Base-by-base conservation (phyloP, 2,797 vertebrate species). In the Falco rusticolus region DNA sequence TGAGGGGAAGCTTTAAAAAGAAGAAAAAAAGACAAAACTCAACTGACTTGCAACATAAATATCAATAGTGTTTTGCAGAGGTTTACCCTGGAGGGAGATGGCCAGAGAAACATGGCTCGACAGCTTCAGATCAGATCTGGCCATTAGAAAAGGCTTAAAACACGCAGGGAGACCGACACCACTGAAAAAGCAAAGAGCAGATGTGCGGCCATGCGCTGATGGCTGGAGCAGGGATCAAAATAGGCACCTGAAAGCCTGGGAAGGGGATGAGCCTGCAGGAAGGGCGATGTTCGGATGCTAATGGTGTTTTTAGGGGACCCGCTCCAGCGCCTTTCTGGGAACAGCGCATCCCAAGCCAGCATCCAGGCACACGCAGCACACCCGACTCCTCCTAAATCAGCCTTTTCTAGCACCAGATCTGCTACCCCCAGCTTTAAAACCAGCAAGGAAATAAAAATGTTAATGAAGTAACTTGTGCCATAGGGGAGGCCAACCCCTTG, bases 131-230 rank as follows among this genome's bases (percentile, higher is more conserved):
- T 25, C 14, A 29, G 54, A 59, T 31, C 33, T 31, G 24, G 37
- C 8, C 2, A 16, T 17, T 22, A 31, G 31, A 86, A 48, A 65
- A 61, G 26, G 43, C 5, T 72, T 53, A 57, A 71, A 53, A 57
- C 7, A 16, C 0, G 1, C 57, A 81, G 45, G 39, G 75, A 51
- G 25, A 29, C 25, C 54, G n/a, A 8, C 1, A 20, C 6, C 7
- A 5, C 15, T 10, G 15, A 39, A 57, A 87, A 19, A 59, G 47
- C 56, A n/a, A 56, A 56, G 54, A 31, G 81, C 53, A 81, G 61
- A 56, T 4, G 3, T 4, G 26, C 6, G 8, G 54, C 60, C 47
- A 8, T 6, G 6, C 1, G 11, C 37, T 1, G n/a, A 57, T 5
- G 61, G 77, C 34, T 66, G 43, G 26, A 59, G 20, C 0, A 34